Base-by-base conservation (phyloP, 2,797 vertebrate species). In the Paedocypris micromegethes region DNA sequence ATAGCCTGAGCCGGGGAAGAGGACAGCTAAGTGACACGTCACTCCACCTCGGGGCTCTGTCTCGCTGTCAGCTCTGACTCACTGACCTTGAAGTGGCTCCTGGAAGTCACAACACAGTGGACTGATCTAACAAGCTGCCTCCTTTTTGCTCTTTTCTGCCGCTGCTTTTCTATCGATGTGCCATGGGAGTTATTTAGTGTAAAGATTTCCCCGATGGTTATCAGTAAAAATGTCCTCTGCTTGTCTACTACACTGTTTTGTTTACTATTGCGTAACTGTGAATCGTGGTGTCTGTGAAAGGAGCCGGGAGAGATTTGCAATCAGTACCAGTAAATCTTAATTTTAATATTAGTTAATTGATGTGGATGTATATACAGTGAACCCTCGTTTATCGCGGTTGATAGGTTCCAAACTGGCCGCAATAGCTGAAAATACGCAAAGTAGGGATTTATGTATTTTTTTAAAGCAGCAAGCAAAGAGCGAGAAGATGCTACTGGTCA, bases 61-160 rank as follows among this genome's bases (percentile, higher is more conserved):
- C 70, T 75, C 76, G 61, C 69, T 75, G 69, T 69, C 62, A 72
- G 72, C 77, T 76, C 68, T 78, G 74, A 74, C 72, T 78, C 69
- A 58, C 64, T 79, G 77, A 79, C 77, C 77, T 79, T 79, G 77
- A 79, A 79, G 74, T 69, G 59, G 72, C 69, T 72, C 58, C 56
- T 49, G 77, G 66, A 75, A 74, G 69, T 64, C 75, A 72, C 72
- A 72, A 64, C 72, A 69, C 58, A 66, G 49, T 40, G 9, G 68
- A 74, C 37, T 55, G 2, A 52, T 73, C 64, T 71, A 72, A 73
- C 79, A 58, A 81, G 81, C 83, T 56, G 67, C 72, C 71, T 76
- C 74, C 68, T 57, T 57, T 53, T 67, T 70, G 58, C 60, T 56
- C 71, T 71, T 60, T 73, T 49, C 56, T 41, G 39, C 60, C 58